Evolutionary conservation across 1,140 invertebrate genomes (phyloP).

Genomic region (Halictus rubicundus): DNA sequence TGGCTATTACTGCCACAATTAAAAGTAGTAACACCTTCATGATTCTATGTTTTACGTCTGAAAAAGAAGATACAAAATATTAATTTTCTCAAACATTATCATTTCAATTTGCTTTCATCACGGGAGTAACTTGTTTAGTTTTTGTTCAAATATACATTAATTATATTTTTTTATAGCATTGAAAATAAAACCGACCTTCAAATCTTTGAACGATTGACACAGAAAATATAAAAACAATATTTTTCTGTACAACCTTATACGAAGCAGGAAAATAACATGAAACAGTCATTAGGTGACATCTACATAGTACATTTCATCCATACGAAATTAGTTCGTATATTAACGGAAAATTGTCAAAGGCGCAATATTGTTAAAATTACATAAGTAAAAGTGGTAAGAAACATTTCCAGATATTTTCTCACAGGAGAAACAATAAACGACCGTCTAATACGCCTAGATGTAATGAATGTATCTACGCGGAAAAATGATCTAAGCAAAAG

Average conservation of each 20-base stretch:
- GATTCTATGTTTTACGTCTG: conserved; percentile 19
- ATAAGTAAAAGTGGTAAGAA: too few relatives aligned
- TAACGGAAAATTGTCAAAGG: too few relatives aligned
- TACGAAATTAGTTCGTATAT: not conserved
- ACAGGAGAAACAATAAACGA: not conserved
- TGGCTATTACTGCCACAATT: conserved; percentile 77
- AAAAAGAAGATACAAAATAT: conserved; percentile 27
- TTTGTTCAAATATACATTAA: not conserved
- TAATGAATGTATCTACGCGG: not conserved
- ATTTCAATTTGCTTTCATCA: too few relatives aligned
- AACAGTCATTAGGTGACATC: not conserved
- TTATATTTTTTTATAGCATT: not conserved
- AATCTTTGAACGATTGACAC: not conserved
- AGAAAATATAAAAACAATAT: too few relatives aligned
- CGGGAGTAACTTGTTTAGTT: too few relatives aligned
- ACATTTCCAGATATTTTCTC: not conserved
- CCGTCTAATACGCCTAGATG: not conserved
- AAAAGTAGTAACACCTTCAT: conserved; percentile 81
- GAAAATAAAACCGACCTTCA: not conserved
- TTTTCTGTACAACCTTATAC: too few relatives aligned
- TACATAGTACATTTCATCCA: not conserved
- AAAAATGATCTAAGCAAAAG: not conserved
- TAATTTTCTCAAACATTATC: not conserved
- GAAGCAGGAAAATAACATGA: not conserved
- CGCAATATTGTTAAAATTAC: not conserved